Base-by-base conservation (phyloP, 2,113 vertebrate genomes). In the Leucoraja erinaceus region DNA sequence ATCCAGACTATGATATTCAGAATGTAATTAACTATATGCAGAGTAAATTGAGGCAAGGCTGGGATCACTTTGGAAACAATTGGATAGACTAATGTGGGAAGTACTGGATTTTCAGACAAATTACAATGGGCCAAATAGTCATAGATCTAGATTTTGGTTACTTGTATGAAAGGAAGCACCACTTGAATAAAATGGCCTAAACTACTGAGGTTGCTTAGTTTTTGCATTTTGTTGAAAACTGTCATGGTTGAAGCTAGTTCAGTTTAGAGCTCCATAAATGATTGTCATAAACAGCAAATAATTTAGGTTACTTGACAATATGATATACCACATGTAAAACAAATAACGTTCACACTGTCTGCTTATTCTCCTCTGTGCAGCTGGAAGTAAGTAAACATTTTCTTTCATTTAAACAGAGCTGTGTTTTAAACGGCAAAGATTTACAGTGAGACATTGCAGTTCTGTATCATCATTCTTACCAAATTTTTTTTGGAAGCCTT, bases 311-410 rank as follows among this genome's bases (percentile, higher is more conserved):
- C 33, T 47, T 91, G 90, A 47, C 68, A 72, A 47, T 54, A 47
- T 91, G 90, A 91, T 91, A 74, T 91, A 91, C 33, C 68, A 91
- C 68, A 72, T 91, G 68, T 63, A 88, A 63, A 88, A 88, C 28
- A 88, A 88, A 63, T 88, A 86, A 31, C 31, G 83, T 12, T 88
- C 83, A 63, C 20, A n/a, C 12, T 31, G 59, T 88, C 83, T 88
- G 83, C 59, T 88, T 88, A 63, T n/a, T 28, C 59, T 88, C 83
- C 63, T 59, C n/a, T 88, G 83, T 63, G 61, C 83, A 88, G 83
- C 83, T 88, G 83, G 83, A 88, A 84, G 81, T 12, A 84, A 88
- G 83, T 88, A 63, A 88, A 88, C 28, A 88, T 88, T 88, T 63
- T 88, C 59, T 88, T 88, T 63, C 28, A 88, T 88, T 63, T 88